Evolutionary conservation across 2,888 invertebrate species (phyloP), one percentile per base, ranked within the genome.

Genomic region (Ariolimax columbianus): DNA sequence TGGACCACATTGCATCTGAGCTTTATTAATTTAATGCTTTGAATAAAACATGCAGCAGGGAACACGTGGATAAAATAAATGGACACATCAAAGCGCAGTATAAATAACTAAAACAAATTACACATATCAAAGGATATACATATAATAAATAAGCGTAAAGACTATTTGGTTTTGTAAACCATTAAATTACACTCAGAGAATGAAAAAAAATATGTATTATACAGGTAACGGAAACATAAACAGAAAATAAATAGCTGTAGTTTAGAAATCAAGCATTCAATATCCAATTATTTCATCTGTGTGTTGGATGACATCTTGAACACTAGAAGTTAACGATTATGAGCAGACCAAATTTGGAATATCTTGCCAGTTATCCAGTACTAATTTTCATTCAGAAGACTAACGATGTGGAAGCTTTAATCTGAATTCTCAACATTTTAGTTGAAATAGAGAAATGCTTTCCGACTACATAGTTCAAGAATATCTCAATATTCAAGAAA

Each of bases 1-100:
- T 72, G 7, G 23, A 72, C 72, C 72, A 72, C 23, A 73, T n/a
- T 47, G 47, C 9, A 73, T 43, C 26, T 75, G 17, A 75, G 75
- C 47, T 7, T 75, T 30, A 51, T 51, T 51, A 7, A 11, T 33
- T 75, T 47, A 75, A 51, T 75, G 36, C 43, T 73, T n/a, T 73
- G 43, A 43, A n/a, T 43, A 30, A 43, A 30, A 43, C 38, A 43
- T 9, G 40, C 23, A 75, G 43, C 47, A 47, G 47, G 17, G 47
- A 47, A 47, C n/a, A 75, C 30, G 26, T 47, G 30, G 26, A 30
- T 30, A 30, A n/a, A n/a, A 47, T 17, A 47, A n/a, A 75, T 30
- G 7, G 14, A 17, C 17, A 47, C 17, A 72, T 72, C 9, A 75
- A 23, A 40, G n/a, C 19, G n/a, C n/a, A 26, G 26, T 23, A 7